Percentiles rank a stretch among this genome's conserved stretches.
These are phyloP conservation scores for Zoanthus gigantus DNA, from an alignment of 92 coral and sea anemone genomes.

Conservation along the genomic window DNA sequence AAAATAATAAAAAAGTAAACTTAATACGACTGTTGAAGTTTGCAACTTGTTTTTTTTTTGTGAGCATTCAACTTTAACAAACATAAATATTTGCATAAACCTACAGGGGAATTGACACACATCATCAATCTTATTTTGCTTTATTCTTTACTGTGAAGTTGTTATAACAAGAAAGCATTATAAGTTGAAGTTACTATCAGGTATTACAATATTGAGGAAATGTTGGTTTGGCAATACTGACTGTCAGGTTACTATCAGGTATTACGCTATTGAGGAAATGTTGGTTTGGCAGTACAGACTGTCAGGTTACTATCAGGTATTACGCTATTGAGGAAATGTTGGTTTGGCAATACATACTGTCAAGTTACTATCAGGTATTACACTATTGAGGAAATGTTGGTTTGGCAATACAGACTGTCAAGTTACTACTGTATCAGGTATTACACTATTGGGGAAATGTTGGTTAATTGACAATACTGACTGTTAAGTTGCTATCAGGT, in stretches of 20 bases:
- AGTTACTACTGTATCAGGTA: constrained; percentile 71
- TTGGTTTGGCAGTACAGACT: not conserved
- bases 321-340: constrained; percentile 94
- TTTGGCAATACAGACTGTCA: constrained; percentile 9
- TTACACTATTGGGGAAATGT: constrained; percentile 93
- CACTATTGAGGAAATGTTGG: constrained; percentile 91
- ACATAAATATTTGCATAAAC: too few species aligned
- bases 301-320: constrained; percentile 63
- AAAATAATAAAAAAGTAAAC: too few species aligned
- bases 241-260: constrained; percentile 56
- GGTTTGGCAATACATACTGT: constrained; percentile 32
- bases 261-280: constrained; percentile 93
- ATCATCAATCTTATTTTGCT: too few species aligned
- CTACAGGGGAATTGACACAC: too few species aligned
- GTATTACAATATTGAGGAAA: constrained; percentile 95
- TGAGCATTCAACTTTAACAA: too few species aligned
- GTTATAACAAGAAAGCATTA: constrained; percentile 70
- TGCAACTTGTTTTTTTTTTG: too few species aligned
- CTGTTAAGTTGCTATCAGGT: constrained; percentile 56
- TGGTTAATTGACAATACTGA: constrained; percentile 44
- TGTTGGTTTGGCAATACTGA: not conserved
- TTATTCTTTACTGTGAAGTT: not conserved
- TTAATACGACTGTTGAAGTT: too few species aligned
- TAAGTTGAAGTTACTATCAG: constrained; percentile 42
- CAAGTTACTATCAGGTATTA: constrained; percentile 73